Evolutionary conservation across 2,797 vertebrate species (phyloP).

Genomic region (Molossus molossus): DNA sequence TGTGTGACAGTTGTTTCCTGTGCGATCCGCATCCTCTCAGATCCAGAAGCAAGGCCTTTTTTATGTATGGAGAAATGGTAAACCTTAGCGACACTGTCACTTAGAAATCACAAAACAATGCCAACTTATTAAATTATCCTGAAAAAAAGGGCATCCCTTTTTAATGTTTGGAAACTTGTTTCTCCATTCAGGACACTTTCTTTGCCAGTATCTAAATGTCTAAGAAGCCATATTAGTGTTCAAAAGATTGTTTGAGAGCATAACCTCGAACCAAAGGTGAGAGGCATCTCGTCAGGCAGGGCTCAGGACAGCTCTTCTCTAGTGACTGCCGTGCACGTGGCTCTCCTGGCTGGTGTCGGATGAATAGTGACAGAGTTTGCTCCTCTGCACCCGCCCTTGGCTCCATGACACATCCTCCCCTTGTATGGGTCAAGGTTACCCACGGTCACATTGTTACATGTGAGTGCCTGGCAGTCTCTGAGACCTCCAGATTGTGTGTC

Average conservation of each 20-base stretch:
- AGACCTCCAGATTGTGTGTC: background rate
- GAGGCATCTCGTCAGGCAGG: background rate
- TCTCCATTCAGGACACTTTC: background rate
- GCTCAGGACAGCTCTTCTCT: background rate
- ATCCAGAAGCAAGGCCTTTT: background rate
- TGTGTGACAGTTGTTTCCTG: background rate
- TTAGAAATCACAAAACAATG: background rate
- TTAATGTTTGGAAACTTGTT: slow-evolving; percentile 11
- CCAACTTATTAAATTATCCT: background rate
- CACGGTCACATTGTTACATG: background rate
- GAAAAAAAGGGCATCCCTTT: background rate
- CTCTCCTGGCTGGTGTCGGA: background rate
- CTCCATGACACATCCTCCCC: background rate
- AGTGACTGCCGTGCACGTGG: background rate
- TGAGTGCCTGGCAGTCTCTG: background rate
- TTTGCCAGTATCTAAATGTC: background rate
- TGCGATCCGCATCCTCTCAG: background rate
- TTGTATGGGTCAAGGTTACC: background rate
- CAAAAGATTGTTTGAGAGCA: background rate
- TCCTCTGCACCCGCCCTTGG: background rate
- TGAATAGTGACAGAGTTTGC: background rate
- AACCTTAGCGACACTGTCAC: background rate
- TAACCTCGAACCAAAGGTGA: background rate
- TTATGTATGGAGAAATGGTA: background rate
- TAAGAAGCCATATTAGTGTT: background rate